Evolutionary conservation across 2,113 vertebrate species (phyloP), one percentile per base, ranked within the genome.

Genomic region (Pelmatolapia mariae): DNA sequence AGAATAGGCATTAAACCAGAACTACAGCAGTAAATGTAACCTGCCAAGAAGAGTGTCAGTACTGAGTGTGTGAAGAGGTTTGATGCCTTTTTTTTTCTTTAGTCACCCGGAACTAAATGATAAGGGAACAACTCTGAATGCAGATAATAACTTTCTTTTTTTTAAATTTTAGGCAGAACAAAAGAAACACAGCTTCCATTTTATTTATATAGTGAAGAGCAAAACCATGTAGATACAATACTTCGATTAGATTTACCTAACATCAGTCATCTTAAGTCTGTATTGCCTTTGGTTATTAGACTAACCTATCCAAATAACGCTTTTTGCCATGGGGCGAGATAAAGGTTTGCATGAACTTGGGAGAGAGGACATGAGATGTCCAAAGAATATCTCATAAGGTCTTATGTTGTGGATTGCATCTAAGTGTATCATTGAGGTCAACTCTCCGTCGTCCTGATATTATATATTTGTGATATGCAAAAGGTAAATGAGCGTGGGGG

Each of bases 91-190:
- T 11, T 47, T 13, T 47, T 4, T 53, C 10, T 22, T 54, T 1
- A 2, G 2, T 54, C 52, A 22, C 2, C 19, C 0, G 0, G 3
- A 54, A 10, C 1, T 11, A 53, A 22, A 22, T 54, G 52, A 54
- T 11, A 22, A 22, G 2, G 5, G 4, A 5, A 52, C n/a, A 53
- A 22, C 19, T 22, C n/a, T 53, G 9, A 12, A 11, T 54, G 10
- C n/a, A 54, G 10, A 54, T 52, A 52, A 50, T 10, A 52, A 0
- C 19, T 53, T 52, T n/a, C 50, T 52, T 52, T 10, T 50, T 47
- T 3, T 16, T 52, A 0, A 19, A 19, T 52, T 1, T 53, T 11
- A 22, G 52, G 52, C 52, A 53, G 52, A 53, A 2, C 9, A 53
- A 53, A 53, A 53, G 52, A 53, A 53, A 53, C 19, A 10, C 47